These are phyloP conservation scores for Ganaspis brasiliensis DNA, from an alignment of 2,888 invertebrate genomes.

Conservation along the genomic window DNA sequence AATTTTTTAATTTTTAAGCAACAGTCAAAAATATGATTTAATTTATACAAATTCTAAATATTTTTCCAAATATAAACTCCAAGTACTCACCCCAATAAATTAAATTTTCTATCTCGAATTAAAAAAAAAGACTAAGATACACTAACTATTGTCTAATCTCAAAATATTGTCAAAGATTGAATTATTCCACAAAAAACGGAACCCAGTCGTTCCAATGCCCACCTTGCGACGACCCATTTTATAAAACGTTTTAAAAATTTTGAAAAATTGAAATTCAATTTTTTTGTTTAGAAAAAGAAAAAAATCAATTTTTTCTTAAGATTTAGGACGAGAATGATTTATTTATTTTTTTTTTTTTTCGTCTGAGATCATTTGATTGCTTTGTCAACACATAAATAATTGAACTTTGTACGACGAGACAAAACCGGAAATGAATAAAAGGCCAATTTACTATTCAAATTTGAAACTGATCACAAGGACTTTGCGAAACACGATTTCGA, in stretches of 20 bases:
- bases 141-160: neutral
- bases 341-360: neutral
- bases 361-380: neutral
- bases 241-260: conserved; percentile 47
- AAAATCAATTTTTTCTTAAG: neutral
- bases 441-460: conserved; percentile 14
- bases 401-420: conserved; percentile 36
- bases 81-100: conserved; percentile 1
- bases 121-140: neutral
- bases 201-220: conserved; percentile 68
- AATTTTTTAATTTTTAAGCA: too few species aligned
- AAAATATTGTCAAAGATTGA: neutral
- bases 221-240: conserved; percentile 75
- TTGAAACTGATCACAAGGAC: neutral
- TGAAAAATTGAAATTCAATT: neutral
- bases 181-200: neutral
- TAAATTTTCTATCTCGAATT: too few species aligned
- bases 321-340: neutral
- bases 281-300: neutral
- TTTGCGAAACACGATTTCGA: neutral
- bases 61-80: too few species aligned
- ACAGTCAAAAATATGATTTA: too few species aligned
- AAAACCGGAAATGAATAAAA: conserved; percentile 26
- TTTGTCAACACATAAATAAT: neutral
- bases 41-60: too few species aligned